These are phyloP conservation scores for Melanotus villosus DNA, from an alignment of 2,888 invertebrate species.

Conservation along the genomic window DNA sequence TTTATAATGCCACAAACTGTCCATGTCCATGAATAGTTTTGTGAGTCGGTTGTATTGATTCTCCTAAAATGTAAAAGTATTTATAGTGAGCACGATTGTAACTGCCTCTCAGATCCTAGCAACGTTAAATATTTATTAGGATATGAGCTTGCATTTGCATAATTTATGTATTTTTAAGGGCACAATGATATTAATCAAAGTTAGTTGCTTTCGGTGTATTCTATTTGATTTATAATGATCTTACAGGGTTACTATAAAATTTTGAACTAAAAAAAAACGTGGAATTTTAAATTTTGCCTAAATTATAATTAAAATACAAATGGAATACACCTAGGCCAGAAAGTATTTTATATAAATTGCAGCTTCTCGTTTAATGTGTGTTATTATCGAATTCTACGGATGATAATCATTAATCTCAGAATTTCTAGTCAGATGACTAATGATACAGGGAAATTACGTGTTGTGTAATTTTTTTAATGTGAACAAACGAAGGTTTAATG, in stretches of 20 bases:
- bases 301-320: too few relatives aligned
- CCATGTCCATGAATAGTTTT: conserved; percentile 7
- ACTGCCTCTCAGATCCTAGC: conserved; percentile 15
- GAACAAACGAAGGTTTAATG: neutral
- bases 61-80: conserved; percentile 1
- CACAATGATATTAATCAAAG: conserved; percentile 8
- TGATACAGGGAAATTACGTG: conserved; percentile 12
- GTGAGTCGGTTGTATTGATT: conserved; percentile 4
- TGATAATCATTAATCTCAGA: conserved; percentile 23
- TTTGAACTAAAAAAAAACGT: too few relatives aligned
- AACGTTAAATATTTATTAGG: neutral
- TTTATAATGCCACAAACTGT: conserved; percentile 8
- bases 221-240: neutral
- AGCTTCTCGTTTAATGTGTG: neutral
- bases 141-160: conserved; percentile 20
- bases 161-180: conserved; percentile 17
- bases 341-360: neutral
- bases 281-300: too few relatives aligned
- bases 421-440: conserved; percentile 17
- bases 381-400: neutral
- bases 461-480: neutral
- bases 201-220: conserved; percentile 5
- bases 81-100: conserved; percentile 12
- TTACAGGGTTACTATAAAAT: conserved; percentile 5
- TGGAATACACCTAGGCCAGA: neutral